phyloP scores from a whole-genome alignment of 2,888 invertebrate species.

The Macrophya alboannulata region DNA sequence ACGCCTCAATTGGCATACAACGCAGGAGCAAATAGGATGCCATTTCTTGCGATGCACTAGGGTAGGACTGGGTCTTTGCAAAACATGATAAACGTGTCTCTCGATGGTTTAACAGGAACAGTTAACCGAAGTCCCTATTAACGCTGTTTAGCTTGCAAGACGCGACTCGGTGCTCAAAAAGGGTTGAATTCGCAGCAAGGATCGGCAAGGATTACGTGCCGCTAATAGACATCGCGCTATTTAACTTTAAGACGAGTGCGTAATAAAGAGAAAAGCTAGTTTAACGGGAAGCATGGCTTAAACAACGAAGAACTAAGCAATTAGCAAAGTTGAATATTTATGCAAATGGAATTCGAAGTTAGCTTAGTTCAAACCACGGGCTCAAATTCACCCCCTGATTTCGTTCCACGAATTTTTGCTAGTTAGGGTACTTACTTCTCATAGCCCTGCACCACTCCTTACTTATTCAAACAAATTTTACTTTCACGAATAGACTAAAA shows the following conservation, averaged over 20 bases:
- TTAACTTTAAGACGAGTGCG: slow-evolving; percentile 1
- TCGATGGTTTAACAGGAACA: neutral
- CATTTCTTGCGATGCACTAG: neutral
- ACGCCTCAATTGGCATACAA: neutral
- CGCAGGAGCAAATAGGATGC: neutral
- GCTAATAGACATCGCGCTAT: slow-evolving; percentile 30
- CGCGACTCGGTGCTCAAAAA: neutral
- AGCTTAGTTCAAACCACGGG: neutral
- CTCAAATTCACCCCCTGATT: slow-evolving; percentile 16
- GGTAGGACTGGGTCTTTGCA: neutral
- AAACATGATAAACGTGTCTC: neutral
- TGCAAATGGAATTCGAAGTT: slow-evolving; percentile 23
- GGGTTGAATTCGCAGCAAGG: slow-evolving; percentile 28
- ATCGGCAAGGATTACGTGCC: slow-evolving; percentile 22
- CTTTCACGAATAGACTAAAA: neutral
- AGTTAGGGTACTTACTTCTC: neutral
- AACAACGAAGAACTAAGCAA: slow-evolving; percentile 20
- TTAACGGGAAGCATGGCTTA: neutral
- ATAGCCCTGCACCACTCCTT: neutral
- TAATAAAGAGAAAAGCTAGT: slow-evolving; percentile 3
- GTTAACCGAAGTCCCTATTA: neutral
- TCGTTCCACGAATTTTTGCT: neutral
- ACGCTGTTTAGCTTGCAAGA: neutral
- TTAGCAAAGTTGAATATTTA: slow-evolving; percentile 40
- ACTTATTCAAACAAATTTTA: neutral